Conservation (phyloP, 2,888 invertebrate genomes). For the Xestia c-nigrum region DNA sequence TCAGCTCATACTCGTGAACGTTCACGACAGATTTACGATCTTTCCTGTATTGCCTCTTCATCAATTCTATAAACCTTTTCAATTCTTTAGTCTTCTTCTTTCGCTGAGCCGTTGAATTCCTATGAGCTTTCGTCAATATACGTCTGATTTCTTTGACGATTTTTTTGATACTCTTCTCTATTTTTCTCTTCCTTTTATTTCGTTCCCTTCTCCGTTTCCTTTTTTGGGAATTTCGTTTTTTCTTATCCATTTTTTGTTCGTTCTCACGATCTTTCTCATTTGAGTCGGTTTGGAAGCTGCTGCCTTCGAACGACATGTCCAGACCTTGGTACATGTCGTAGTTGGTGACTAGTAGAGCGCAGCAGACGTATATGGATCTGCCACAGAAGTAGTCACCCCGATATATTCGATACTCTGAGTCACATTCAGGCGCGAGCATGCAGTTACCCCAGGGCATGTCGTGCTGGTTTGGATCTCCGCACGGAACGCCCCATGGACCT, state of each 20-base stretch:
- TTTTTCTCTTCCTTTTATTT: constrained; percentile 75
- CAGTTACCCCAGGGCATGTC: constrained; percentile 86
- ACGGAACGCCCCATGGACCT: constrained; percentile 87
- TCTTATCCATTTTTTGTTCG: constrained; percentile 56
- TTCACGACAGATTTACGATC: constrained; percentile 79
- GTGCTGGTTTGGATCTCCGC: constrained; percentile 85
- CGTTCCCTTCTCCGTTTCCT: constrained; percentile 49
- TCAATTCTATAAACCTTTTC: constrained; percentile 79
- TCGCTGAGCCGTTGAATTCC: constrained; percentile 76
- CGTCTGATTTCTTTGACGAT: constrained; percentile 79
- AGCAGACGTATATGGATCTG: constrained; percentile 81
- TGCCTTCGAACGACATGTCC: constrained; percentile 81
- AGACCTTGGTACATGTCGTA: constrained; percentile 85
- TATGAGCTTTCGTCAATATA: constrained; percentile 77
- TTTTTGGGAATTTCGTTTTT: constrained; percentile 11
- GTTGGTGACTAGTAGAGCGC: constrained; percentile 77
- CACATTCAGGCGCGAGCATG: constrained; percentile 81
- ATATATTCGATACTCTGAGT: constrained; percentile 82
- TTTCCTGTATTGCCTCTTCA: constrained; percentile 80
- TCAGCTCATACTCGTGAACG: constrained; percentile 77
- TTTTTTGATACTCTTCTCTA: constrained; percentile 76
- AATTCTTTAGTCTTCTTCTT: constrained; percentile 81
- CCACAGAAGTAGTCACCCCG: constrained; percentile 85
- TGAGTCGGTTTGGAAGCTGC: constrained; percentile 76
- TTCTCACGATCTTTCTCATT: constrained; percentile 71